Evolutionary conservation across 1,140 invertebrate species (phyloP).

Genomic region (Mercenaria mercenaria): DNA sequence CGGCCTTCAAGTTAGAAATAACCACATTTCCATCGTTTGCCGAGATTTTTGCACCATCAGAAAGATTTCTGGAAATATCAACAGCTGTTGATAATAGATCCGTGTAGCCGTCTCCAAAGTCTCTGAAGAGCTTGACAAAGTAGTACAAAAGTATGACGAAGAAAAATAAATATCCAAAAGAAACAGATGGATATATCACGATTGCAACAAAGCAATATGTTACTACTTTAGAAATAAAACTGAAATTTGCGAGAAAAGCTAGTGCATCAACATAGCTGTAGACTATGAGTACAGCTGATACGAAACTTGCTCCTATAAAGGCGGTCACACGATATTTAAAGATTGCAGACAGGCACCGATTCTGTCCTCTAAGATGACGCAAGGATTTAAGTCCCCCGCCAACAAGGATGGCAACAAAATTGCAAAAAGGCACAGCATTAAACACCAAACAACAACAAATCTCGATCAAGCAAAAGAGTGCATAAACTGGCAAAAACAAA

Average conservation of each 20-base stretch:
- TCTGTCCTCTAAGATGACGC: background rate
- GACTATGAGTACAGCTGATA: background rate
- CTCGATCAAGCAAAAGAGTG: background rate
- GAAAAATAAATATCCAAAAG: slow-evolving; percentile 49
- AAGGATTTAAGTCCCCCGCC: background rate
- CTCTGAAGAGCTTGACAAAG: slow-evolving; percentile 5
- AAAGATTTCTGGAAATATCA: background rate
- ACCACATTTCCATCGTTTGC: background rate
- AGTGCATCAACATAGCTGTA: background rate
- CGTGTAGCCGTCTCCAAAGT: slow-evolving; percentile 26
- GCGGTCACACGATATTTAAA: background rate
- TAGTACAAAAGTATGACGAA: slow-evolving; percentile 13
- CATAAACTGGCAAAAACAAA: slow-evolving; percentile 2
- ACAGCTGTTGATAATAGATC: slow-evolving; percentile 11
- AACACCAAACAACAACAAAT: slow-evolving; percentile 10
- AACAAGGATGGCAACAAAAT: slow-evolving; percentile 19
- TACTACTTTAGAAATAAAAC: slow-evolving; percentile 5
- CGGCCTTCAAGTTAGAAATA: background rate
- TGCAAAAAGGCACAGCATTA: slow-evolving; percentile 15
- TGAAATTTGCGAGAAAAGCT: slow-evolving; percentile 16
- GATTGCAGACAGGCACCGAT: background rate
- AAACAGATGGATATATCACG: slow-evolving; percentile 24
- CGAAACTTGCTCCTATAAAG: background rate
- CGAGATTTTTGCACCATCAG: background rate
- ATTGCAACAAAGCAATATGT: slow-evolving; percentile 34